Conservation (phyloP, 2,797 vertebrate genomes). For the Onychomys leucogaster region DNA sequence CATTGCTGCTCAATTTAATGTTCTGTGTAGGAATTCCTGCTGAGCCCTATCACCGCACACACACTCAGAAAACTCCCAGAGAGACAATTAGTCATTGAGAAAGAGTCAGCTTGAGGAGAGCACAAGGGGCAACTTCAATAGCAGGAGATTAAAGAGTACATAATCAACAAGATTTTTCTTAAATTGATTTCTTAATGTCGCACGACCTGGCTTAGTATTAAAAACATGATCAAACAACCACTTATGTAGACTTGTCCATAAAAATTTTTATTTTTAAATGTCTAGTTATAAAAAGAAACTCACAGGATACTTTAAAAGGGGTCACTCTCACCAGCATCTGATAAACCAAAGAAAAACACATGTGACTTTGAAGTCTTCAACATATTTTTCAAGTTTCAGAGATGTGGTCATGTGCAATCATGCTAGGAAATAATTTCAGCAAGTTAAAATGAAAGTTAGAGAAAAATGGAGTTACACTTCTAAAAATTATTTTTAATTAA, state of each 20-base stretch:
- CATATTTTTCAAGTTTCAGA: conserved; percentile 17
- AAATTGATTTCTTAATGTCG: conserved; percentile 65
- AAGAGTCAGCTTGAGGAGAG: conserved; percentile 13
- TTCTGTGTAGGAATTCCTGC: conserved; percentile 66
- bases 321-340: not conserved
- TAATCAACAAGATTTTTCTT: conserved; percentile 51
- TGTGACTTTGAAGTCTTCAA: not conserved
- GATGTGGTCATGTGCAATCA: not conserved
- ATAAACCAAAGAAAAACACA: not conserved
- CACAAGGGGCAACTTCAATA: conserved; percentile 3
- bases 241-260: not conserved
- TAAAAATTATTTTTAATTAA: not conserved
- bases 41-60: conserved; percentile 29
- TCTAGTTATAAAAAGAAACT: conserved; percentile 41
- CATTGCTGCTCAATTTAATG: conserved; percentile 56
- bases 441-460: conserved; percentile 26
- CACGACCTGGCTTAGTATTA: conserved; percentile 38
- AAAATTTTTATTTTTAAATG: conserved; percentile 34
- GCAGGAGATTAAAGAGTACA: not conserved
- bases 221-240: conserved; percentile 23
- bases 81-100: conserved; percentile 36
- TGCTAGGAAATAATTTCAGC: not conserved
- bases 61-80: conserved; percentile 39
- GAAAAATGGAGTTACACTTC: not conserved
- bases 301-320: not conserved